These are phyloP conservation scores for Tachina grossa DNA, from an alignment of 2,888 invertebrate genomes.

Conservation along the genomic window DNA sequence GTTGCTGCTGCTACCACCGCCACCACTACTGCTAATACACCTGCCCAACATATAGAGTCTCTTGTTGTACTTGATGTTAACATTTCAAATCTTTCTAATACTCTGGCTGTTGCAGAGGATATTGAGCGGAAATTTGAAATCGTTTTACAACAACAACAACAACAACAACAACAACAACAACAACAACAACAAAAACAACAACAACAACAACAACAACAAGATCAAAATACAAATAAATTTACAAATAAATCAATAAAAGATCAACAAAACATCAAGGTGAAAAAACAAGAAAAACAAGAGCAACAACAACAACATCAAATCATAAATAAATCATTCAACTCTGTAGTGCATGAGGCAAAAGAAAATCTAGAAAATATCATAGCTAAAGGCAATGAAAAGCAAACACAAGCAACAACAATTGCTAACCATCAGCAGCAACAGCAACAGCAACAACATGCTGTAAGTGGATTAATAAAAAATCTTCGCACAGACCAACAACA, in stretches of 20 bases:
- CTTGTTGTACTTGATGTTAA: slow-evolving; percentile 4
- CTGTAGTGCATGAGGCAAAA: slow-evolving; percentile 27
- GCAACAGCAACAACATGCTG: neutral
- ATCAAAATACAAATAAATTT: neutral
- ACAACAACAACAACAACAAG: neutral
- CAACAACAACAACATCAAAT: slow-evolving; percentile 39
- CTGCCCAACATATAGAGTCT: neutral
- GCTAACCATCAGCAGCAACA: neutral
- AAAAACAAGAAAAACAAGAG: slow-evolving; percentile 48
- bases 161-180: neutral
- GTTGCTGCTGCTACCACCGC: slow-evolving; percentile 26
- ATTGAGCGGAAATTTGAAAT: slow-evolving; percentile 64
- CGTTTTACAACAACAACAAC: slow-evolving; percentile 49
- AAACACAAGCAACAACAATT: slow-evolving; percentile 26
- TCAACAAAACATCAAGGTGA: slow-evolving; percentile 46
- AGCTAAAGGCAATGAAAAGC: slow-evolving; percentile 53
- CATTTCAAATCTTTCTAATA: slow-evolving; percentile 41
- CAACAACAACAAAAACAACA: slow-evolving; percentile 4
- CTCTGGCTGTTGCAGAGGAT: slow-evolving; percentile 40
- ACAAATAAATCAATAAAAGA: slow-evolving; percentile 44
- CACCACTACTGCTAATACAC: neutral
- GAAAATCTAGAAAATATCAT: slow-evolving; percentile 66
- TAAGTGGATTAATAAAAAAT: slow-evolving; percentile 22
- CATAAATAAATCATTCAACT: slow-evolving; percentile 55
- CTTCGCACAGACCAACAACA: neutral